Evolutionary conservation across 2,888 invertebrate genomes (phyloP).

Genomic region (Panorpa germanica): DNA sequence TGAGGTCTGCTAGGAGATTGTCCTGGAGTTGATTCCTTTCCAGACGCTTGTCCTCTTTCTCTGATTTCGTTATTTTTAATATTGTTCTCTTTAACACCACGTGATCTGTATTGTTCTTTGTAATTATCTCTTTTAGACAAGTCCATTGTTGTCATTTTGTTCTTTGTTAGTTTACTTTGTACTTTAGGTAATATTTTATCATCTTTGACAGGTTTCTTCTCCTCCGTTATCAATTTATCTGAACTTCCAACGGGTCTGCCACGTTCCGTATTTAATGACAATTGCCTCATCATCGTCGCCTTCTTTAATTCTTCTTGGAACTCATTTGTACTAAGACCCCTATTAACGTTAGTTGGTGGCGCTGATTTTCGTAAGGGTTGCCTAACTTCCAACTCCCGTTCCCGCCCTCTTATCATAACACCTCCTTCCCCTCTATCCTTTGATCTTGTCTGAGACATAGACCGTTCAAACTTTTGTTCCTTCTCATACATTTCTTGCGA

Average conservation of each 20-base stretch:
- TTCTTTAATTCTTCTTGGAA: conserved; percentile 32
- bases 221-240: conserved; percentile 1
- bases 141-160: conserved; percentile 11
- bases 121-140: too few species aligned
- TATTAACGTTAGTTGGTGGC: conserved; percentile 7
- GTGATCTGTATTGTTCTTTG: too few species aligned
- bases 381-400: too few species aligned
- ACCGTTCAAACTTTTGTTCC: conserved; percentile 10
- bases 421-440: conserved; percentile 9
- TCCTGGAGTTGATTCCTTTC: conserved; percentile 42
- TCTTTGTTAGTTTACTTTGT: conserved; percentile 21
- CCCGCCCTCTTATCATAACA: conserved; percentile 10
- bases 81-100: conserved; percentile 11
- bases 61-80: conserved; percentile 18
- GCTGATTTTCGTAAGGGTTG: conserved; percentile 12
- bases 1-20: conserved; percentile 30
- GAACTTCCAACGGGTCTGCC: conserved; percentile 26
- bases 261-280: conserved; percentile 17
- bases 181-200: conserved; percentile 21
- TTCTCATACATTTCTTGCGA: conserved; percentile 11
- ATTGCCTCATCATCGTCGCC: conserved; percentile 22
- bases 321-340: conserved; percentile 21
- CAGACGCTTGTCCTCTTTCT: conserved; percentile 36
- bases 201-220: conserved; percentile 11
- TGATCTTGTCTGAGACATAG: conserved; percentile 10